Base-by-base conservation (phyloP, 2,797 vertebrate species). In the Liasis olivaceus region DNA sequence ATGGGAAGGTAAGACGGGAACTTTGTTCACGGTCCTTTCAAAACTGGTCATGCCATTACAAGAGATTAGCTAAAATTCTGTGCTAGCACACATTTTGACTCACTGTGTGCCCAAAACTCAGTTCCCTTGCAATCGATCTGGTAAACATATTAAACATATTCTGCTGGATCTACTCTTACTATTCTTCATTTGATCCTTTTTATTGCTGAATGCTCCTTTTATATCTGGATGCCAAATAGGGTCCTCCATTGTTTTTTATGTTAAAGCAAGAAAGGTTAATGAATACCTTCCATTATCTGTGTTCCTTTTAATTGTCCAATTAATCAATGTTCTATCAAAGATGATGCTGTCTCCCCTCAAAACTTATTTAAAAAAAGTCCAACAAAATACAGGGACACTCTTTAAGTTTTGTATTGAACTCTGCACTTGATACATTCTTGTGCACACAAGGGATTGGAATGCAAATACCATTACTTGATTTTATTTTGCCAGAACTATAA, bases 221-320 rank as follows among this genome's bases (percentile, higher is more conserved):
- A n/a, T n/a, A 84, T 66, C 72, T 42, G 72, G 56, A 69, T 89
- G 31, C 69, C 58, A 47, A 59, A 14, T 72, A 31, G 22, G 47
- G 56, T 26, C 26, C n/a, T 91, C 58, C 66, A 47, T n/a, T 62
- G 64, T 56, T 88, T 72, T 87, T 90, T 7, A 64, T 84, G 69
- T 64, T 92, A 28, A 63, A 89, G 64, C 77, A 89, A 69, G 60
- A 54, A 84, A 92, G 60, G 77, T 89, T 85, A 92, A 89, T 92
- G 85, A 89, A 85, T 60, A 47, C 51, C 31, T 89, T 69, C 62
- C 62, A n/a, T 66, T 85, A 58, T 89, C 54, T 92, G 60, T 92
- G 51, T 89, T 89, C 60, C 62, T 89, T 92, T 66, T 89, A 92
- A 92, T 85, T 85, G 60, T 54, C 51, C 91, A 89, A 64, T 89